These are phyloP conservation scores for Lysiphlebus fabarum DNA, from an alignment of 1,140 invertebrate genomes.

Conservation along the genomic window DNA sequence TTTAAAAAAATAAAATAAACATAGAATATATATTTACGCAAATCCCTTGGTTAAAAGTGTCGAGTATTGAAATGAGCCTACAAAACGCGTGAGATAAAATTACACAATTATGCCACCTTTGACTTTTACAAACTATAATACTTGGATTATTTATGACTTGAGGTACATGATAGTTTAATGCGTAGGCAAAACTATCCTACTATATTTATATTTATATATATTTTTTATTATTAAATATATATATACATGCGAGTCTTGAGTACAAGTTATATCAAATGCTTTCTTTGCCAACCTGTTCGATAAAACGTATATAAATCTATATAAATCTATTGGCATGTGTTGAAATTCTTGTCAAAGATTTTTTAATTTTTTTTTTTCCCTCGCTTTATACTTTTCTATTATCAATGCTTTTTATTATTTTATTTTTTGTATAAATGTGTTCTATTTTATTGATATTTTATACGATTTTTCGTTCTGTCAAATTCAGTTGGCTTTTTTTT, in stretches of 20 bases:
- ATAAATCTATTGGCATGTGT: slow-evolving; percentile 13
- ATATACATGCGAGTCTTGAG: no score
- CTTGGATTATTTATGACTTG: slow-evolving; percentile 21
- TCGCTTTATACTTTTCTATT: background rate
- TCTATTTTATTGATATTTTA: no score
- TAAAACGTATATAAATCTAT: slow-evolving; percentile 4
- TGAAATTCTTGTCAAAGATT: slow-evolving; percentile 9
- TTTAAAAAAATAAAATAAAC: background rate
- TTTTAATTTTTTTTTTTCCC: background rate
- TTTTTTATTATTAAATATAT: background rate
- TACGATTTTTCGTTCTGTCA: no score
- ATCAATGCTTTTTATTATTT: no score
- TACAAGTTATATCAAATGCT: slow-evolving; percentile 7
- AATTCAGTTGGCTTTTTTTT: no score
- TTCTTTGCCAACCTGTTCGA: slow-evolving; percentile 11
- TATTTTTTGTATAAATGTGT: no score
- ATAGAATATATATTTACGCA: background rate
- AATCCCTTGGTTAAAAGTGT: slow-evolving; percentile 5
- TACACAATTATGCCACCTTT: slow-evolving; percentile 23
- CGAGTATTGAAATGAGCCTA: slow-evolving; percentile 11
- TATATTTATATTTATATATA: slow-evolving; percentile 7
- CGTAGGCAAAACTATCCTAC: slow-evolving; percentile 13
- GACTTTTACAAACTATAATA: slow-evolving; percentile 24
- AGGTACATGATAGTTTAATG: slow-evolving; percentile 15
- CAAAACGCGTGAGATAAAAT: slow-evolving; percentile 15